Percentiles rank a stretch among this genome's conserved stretches.
Conservation (phyloP, 2,797 vertebrate genomes). For the Toxotes lorentzi region DNA sequence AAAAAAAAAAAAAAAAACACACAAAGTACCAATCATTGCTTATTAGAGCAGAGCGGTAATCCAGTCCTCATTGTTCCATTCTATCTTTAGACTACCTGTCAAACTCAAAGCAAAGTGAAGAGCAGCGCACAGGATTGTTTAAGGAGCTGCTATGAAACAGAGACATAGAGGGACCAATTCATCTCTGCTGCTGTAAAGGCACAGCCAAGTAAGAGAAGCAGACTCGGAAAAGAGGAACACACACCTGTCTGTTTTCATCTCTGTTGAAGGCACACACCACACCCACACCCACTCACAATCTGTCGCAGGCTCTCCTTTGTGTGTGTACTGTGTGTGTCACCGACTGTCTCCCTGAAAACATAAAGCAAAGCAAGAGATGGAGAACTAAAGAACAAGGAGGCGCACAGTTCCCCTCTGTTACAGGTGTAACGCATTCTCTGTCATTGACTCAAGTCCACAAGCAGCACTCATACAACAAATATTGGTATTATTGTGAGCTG, state of each 20-base stretch:
- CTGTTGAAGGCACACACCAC: conserved; percentile 30
- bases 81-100: conserved; percentile 74
- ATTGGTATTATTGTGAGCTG: too few relatives aligned
- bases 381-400: conserved; percentile 25
- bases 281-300: conserved; percentile 22
- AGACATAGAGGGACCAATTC: conserved; percentile 42
- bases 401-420: conserved; percentile 23
- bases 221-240: conserved; percentile 42
- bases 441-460: conserved; percentile 15
- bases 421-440: conserved; percentile 14
- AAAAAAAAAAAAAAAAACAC: conserved; percentile 19
- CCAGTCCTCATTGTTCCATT: conserved; percentile 60
- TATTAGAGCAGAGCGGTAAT: conserved; percentile 52
- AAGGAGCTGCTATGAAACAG: conserved; percentile 47
- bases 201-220: conserved; percentile 25
- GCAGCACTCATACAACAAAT: conserved; percentile 1
- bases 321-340: conserved; percentile 36
- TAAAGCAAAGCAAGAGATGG: conserved; percentile 35
- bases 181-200: conserved; percentile 51
- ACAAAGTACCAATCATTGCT: conserved; percentile 61
- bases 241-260: conserved; percentile 55
- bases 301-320: conserved; percentile 20
- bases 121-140: conserved; percentile 48
- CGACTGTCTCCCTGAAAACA: conserved; percentile 31
- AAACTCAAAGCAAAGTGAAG: conserved; percentile 65